Evolutionary conservation across 2,113 vertebrate species (phyloP), one percentile per base, ranked within the genome.

Genomic region (Menura novaehollandiae): DNA sequence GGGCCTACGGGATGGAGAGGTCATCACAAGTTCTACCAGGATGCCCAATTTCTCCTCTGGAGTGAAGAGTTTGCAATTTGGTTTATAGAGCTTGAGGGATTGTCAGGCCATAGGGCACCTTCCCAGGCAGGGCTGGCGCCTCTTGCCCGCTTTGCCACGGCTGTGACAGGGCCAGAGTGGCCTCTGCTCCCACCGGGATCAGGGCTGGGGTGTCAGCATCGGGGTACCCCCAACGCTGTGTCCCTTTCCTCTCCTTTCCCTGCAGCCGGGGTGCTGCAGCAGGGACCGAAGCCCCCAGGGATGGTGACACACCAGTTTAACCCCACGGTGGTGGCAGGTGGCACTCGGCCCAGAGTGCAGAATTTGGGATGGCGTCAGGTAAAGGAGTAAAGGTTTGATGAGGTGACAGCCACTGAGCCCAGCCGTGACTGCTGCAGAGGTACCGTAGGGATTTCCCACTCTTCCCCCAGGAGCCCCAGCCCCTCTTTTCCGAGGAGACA

Each of bases 41-140:
- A 82, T 88, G 82, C 93, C 82, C 69, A 66, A 73, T 94, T 95
- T 87, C 95, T 76, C 89, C 66, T 94, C 89, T 95, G 94, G 93
- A 88, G 85, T 19, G 85, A 92, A 76, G 75, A 81, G 89, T 63
- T 95, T 89, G 95, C 47, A 59, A 60, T 96, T 97, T 93, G 75
- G 93, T 81, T 88, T 80, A 82, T 58, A 90, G 77, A 96, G 88
- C 78, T 88, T 39, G 66, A 56, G 95, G 84, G 68, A 44, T 63
- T 26, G 69, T 19, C 66, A 30, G 84, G 82, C 69, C 21, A 46
- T 3, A 12, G 56, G 59, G 85, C 37, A 39, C 63, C 63, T 17
- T 10, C 72, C 52, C 67, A 2, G 33, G 72, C 33, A 56, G 79
- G 85, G 85, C 7, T 2, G 1, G 49, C 1, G 15, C 41, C 44